Percentiles rank a stretch among this genome's conserved stretches.
Conservation (phyloP, 2,113 vertebrate species). For the Gobio gobio region DNA sequence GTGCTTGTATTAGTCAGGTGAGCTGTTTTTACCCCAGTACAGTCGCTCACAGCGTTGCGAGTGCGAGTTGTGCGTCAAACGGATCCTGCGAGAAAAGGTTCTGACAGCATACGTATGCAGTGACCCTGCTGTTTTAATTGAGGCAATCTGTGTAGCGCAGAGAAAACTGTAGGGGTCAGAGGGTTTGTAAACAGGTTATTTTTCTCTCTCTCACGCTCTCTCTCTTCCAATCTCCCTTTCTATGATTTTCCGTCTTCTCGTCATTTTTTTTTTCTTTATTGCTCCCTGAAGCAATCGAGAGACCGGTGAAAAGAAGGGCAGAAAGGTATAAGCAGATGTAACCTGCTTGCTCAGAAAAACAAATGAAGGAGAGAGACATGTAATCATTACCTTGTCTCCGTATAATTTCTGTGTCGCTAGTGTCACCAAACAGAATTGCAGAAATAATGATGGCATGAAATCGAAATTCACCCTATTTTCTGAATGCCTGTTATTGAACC, state of each 20-base stretch:
- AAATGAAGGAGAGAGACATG: conserved; percentile 4
- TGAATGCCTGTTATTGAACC: not conserved
- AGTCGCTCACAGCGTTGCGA: not conserved
- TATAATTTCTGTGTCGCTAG: conserved; percentile 1
- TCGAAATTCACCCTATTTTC: not conserved
- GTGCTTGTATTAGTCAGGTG: conserved; percentile 1
- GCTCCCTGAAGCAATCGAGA: conserved; percentile 22
- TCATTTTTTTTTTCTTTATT: conserved; percentile 9
- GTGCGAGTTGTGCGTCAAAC: conserved; percentile 6
- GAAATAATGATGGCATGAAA: not conserved
- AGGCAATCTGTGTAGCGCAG: conserved; percentile 22
- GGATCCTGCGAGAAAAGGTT: not conserved
- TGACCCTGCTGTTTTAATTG: conserved; percentile 44
- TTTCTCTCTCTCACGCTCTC: not conserved
- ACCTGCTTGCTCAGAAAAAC: conserved; percentile 27
- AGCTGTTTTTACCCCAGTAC: not conserved
- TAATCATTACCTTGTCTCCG: not conserved
- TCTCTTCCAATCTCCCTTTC: not conserved
- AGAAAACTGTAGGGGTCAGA: conserved; percentile 39
- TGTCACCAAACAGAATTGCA: not conserved
- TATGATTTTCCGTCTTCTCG: not conserved
- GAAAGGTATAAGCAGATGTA: conserved; percentile 27
- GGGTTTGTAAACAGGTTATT: conserved; percentile 37
- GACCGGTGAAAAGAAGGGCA: conserved; percentile 29
- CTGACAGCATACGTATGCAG: conserved; percentile 13